These are phyloP conservation scores for Notolepis coatsorum DNA, from an alignment of 2,797 vertebrate genomes.

Conservation along the genomic window DNA sequence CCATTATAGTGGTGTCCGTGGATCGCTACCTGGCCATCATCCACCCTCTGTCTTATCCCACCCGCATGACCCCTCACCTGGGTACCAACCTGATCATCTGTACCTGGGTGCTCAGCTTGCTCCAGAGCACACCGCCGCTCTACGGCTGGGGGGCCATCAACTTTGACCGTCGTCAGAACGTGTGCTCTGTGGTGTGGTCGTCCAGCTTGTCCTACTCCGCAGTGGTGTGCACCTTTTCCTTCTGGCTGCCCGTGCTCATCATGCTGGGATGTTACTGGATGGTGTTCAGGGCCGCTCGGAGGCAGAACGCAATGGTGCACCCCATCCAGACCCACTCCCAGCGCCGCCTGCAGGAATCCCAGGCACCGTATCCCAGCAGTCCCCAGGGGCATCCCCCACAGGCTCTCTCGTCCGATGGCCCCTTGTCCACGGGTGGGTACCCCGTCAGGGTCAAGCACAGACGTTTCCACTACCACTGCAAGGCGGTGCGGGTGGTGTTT, in stretches of 20 bases:
- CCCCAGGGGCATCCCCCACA: slow-evolving; percentile 57
- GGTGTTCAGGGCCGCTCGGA: slow-evolving; percentile 88
- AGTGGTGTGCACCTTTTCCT: slow-evolving; percentile 84
- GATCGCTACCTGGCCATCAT: slow-evolving; percentile 92
- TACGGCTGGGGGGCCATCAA: slow-evolving; percentile 89
- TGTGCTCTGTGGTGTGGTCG: slow-evolving; percentile 89
- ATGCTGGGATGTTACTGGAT: slow-evolving; percentile 92
- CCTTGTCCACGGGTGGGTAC: slow-evolving; percentile 67
- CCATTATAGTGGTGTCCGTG: slow-evolving; percentile 89
- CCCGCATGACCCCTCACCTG: slow-evolving; percentile 88
- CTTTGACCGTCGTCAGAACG: slow-evolving; percentile 83
- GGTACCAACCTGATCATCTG: slow-evolving; percentile 86
- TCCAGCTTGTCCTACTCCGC: slow-evolving; percentile 86
- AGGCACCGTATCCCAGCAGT: slow-evolving; percentile 55
- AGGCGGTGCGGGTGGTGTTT: slow-evolving; percentile 90
- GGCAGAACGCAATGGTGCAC: slow-evolving; percentile 90
- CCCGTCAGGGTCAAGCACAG: slow-evolving; percentile 77
- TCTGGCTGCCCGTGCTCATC: slow-evolving; percentile 86
- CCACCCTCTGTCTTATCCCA: slow-evolving; percentile 90
- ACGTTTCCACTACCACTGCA: slow-evolving; percentile 89
- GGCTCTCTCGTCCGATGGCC: slow-evolving; percentile 57
- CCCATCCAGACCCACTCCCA: slow-evolving; percentile 80
- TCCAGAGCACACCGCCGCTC: slow-evolving; percentile 90
- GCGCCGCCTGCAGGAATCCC: slow-evolving; percentile 67
- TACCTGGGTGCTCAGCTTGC: slow-evolving; percentile 87